Base-by-base conservation (phyloP, 2,797 vertebrate species). In the Artibeus jamaicensis region DNA sequence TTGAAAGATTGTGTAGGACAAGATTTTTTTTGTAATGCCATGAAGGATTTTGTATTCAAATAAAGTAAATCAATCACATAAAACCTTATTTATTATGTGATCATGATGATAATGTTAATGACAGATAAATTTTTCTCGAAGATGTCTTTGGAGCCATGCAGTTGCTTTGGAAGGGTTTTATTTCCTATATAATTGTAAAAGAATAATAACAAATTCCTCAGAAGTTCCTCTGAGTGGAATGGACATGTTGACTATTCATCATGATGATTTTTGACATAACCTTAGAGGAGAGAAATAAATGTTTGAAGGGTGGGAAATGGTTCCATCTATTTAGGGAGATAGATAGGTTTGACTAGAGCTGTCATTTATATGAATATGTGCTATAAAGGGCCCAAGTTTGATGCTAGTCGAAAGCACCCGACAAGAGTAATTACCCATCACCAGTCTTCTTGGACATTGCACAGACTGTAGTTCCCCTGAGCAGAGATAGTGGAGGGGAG, bases 301-400 rank as follows among this genome's bases (percentile, higher is more conserved):
- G 93, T 97, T 98, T 97, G 98, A 98, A 98, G 92, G 94, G 97
- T 96, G 84, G 89, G 95, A 97, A 97, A 97, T 89, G 94, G 84
- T 98, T 98, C 97, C 93, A 96, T 98, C 90, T 97, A 88, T 97
- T 98, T 97, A 98, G 74, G 68, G 97, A 98, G 97, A 98, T 95
- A 94, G 98, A 98, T 98, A 92, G 94, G 29, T 97, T 97, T 98
- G 98, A 98, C 97, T 98, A 86, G 94, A 97, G 88, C 93, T 98
- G 97, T 98, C 98, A 97, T 94, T 90, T 97, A 86, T 98, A 98
- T 98, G 97, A 98, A 97, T 98, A 93, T 95, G 74, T 98, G 94
- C 95, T 97, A 98, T 98, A 98, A 98, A 98, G 91, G 93, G 94
- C 97, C 97, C 19, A 0, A 97, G 98, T 96, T 96, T 98, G 98